These are phyloP conservation scores for Drosophila atripex DNA, from an alignment of 2,888 invertebrate species.

Conservation along the genomic window DNA sequence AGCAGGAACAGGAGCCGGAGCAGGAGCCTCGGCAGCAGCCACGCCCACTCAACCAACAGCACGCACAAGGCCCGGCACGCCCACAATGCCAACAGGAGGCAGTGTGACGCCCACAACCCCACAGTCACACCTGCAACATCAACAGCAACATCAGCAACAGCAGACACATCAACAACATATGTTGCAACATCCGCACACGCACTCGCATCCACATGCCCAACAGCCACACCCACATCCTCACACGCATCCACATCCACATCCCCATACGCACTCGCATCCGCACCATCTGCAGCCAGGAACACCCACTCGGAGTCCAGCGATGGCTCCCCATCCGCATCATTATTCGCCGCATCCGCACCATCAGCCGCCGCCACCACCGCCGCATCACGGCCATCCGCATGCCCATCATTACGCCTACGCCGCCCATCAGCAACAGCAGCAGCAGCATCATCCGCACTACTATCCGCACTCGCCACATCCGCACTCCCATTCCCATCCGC, in stretches of 20 bases:
- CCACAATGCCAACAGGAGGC: slow-evolving; percentile 51
- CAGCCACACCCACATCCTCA: slow-evolving; percentile 30
- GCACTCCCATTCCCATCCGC: slow-evolving; percentile 35
- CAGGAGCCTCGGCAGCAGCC: slow-evolving; percentile 21
- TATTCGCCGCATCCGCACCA: slow-evolving; percentile 48
- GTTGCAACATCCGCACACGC: slow-evolving; percentile 58
- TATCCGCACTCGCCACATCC: slow-evolving; percentile 49
- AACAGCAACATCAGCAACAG: slow-evolving; percentile 38
- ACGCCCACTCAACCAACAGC: slow-evolving; percentile 21
- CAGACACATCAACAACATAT: slow-evolving; percentile 45
- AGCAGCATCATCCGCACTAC: slow-evolving; percentile 44
- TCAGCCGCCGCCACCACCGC: slow-evolving; percentile 37
- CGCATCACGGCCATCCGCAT: slow-evolving; percentile 47
- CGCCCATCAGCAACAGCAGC: slow-evolving; percentile 46
- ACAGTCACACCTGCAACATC: slow-evolving; percentile 45
- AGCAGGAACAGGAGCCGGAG: slow-evolving; percentile 44
- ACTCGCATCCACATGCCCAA: slow-evolving; percentile 33
- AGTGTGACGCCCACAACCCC: slow-evolving; percentile 42
- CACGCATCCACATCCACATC: slow-evolving; percentile 23
- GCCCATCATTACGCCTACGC: slow-evolving; percentile 49
- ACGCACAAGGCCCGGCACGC: slow-evolving; percentile 63
- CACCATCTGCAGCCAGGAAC: slow-evolving; percentile 56
- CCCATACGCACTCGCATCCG: slow-evolving; percentile 51
- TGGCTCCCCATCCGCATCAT: slow-evolving; percentile 52
- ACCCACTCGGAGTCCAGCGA: slow-evolving; percentile 52